Conservation (phyloP, 2,113 vertebrate genomes). For the Tricholaema leucomelas region DNA sequence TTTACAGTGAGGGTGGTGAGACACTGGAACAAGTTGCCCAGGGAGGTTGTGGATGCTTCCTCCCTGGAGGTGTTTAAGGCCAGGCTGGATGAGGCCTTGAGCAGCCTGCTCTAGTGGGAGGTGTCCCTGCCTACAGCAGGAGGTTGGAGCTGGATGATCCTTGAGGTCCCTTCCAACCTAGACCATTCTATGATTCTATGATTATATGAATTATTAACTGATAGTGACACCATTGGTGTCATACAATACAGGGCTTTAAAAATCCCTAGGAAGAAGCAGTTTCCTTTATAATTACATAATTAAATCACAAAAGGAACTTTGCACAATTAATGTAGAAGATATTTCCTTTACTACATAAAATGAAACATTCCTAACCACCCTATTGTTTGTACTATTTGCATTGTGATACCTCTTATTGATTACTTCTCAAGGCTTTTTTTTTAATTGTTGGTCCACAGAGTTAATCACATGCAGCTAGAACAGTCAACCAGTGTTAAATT, state of each 20-base stretch:
- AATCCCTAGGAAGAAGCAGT: neutral
- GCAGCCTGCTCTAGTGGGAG: too few relatives aligned
- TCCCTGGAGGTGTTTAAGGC: too few relatives aligned
- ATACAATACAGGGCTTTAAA: neutral
- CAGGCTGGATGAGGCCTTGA: too few relatives aligned
- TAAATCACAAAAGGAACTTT: neutral
- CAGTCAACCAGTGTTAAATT: neutral
- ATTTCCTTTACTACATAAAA: neutral
- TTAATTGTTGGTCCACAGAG: neutral
- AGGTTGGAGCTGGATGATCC: too few relatives aligned
- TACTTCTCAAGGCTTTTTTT: neutral
- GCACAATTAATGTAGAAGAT: neutral
- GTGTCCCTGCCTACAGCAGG: too few relatives aligned
- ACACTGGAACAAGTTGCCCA: too few relatives aligned
- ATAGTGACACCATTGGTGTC: neutral
- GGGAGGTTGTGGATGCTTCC: too few relatives aligned
- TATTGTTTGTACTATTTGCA: neutral
- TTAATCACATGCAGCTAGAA: neutral
- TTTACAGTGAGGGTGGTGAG: too few relatives aligned
- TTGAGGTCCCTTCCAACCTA: too few relatives aligned
- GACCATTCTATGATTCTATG: too few relatives aligned
- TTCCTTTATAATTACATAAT: neutral
- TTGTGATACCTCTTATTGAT: neutral
- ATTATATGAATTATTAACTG: slow-evolving; percentile 25
- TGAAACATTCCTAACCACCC: neutral